A percentile compares a stretch with the other conserved stretches of the same genome.
phyloP scores from a whole-genome alignment of 2,797 vertebrate species.

The Natrix natrix region DNA sequence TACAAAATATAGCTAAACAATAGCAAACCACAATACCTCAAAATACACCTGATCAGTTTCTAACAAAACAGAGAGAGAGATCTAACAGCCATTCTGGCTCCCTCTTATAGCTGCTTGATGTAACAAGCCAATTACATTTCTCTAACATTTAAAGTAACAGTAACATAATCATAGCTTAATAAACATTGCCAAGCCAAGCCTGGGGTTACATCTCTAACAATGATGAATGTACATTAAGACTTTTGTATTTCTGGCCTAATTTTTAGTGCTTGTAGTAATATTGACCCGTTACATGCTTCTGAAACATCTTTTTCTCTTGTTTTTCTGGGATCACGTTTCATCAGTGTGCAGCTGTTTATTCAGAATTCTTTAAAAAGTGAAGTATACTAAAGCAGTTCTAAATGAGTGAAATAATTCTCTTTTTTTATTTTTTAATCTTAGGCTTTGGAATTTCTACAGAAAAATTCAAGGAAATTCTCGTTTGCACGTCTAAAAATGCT shows the following conservation, averaged over 20 bases:
- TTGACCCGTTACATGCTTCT: neutral
- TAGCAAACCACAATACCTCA: no score
- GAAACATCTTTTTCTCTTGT: neutral
- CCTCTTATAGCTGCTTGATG: no score
- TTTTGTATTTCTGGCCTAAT: neutral
- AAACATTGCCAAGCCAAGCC: no score
- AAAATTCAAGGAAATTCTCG: conserved; percentile 77
- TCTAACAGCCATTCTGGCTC: no score
- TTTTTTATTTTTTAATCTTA: conserved; percentile 53
- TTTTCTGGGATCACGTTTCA: neutral
- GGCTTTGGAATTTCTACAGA: conserved; percentile 88
- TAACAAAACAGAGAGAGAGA: no score
- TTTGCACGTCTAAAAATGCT: conserved; percentile 79
- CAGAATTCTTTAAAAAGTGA: neutral
- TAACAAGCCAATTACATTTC: no score
- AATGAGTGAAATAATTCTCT: neutral
- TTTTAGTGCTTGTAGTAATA: neutral
- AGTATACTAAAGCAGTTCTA: neutral
- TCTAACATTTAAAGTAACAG: no score
- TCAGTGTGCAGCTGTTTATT: neutral
- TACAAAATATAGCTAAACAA: no score
- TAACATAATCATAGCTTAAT: no score
- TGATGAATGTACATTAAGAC: no score
- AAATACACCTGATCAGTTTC: no score
- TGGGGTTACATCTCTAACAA: no score